These are phyloP conservation scores for Circaetus cinerascens DNA, from an alignment of 2,113 vertebrate species.

Conservation along the genomic window DNA sequence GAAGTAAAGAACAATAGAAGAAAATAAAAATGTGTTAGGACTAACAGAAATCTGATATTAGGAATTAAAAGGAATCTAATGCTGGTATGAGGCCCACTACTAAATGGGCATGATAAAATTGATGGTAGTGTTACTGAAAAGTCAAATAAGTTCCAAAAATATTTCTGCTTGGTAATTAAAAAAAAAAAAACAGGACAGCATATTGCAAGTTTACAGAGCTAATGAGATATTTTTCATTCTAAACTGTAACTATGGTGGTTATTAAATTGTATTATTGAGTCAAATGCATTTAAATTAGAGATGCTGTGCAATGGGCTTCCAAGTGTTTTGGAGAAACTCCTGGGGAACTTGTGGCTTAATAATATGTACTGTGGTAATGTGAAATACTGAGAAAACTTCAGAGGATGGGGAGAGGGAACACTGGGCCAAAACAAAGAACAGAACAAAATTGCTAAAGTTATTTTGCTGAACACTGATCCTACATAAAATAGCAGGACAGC, in stretches of 20 bases:
- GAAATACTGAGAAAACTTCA: neutral
- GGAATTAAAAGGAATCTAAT: neutral
- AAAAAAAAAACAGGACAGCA: neutral
- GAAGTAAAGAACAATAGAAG: neutral
- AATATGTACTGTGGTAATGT: neutral
- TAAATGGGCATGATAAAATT: neutral
- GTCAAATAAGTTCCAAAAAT: constrained; percentile 16
- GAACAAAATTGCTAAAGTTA: neutral
- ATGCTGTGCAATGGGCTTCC: neutral
- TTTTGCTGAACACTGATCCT: neutral
- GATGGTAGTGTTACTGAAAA: neutral
- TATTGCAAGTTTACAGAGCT: neutral
- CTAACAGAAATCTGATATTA: neutral
- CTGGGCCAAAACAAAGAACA: neutral
- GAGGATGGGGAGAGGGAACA: neutral
- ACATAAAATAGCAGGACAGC: neutral
- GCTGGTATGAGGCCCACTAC: neutral
- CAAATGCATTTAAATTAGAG: constrained; percentile 44
- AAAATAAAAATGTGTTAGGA: neutral
- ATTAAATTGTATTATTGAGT: constrained; percentile 45
- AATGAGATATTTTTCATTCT: constrained; percentile 37
- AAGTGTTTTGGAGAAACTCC: constrained; percentile 14
- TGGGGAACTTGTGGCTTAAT: constrained; percentile 13
- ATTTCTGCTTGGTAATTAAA: constrained; percentile 20
- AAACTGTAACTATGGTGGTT: constrained; percentile 18